phyloP scores from a whole-genome alignment of 2,888 invertebrate species.

The Noctuana brunneofusca region DNA sequence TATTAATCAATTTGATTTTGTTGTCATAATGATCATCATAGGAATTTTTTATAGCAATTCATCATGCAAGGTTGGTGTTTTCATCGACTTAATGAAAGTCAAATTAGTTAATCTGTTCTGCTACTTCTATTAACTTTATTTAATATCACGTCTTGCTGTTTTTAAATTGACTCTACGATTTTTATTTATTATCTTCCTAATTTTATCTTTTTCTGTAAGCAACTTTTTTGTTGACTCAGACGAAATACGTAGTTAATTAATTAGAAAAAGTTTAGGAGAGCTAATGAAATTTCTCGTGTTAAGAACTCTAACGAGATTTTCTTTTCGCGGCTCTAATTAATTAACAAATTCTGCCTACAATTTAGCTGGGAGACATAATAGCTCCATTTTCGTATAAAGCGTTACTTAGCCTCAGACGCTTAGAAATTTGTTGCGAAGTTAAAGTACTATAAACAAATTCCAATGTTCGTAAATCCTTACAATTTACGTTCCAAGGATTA shows the following conservation, averaged over 20 bases:
- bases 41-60: no score
- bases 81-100: no score
- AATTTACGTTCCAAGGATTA: slow-evolving; percentile 44
- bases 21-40: no score
- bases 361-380: slow-evolving; percentile 11
- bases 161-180: background rate
- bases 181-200: background rate
- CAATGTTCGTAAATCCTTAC: slow-evolving; percentile 43
- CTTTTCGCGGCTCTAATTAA: slow-evolving; percentile 20
- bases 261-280: background rate
- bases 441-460: slow-evolving; percentile 39
- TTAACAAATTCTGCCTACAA: slow-evolving; percentile 18
- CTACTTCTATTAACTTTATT: no score
- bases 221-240: slow-evolving; percentile 5
- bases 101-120: no score
- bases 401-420: slow-evolving; percentile 13
- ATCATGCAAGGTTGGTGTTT: no score
- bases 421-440: slow-evolving; percentile 37
- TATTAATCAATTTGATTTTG: no score
- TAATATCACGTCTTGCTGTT: background rate
- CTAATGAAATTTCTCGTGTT: slow-evolving; percentile 18
- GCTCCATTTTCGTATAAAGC: slow-evolving; percentile 23
- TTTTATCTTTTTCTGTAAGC: background rate
- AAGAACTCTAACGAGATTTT: slow-evolving; percentile 18
- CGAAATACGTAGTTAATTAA: slow-evolving; percentile 11